These are phyloP conservation scores for Mallotus villosus DNA, from an alignment of 2,797 vertebrate species.

Conservation along the genomic window DNA sequence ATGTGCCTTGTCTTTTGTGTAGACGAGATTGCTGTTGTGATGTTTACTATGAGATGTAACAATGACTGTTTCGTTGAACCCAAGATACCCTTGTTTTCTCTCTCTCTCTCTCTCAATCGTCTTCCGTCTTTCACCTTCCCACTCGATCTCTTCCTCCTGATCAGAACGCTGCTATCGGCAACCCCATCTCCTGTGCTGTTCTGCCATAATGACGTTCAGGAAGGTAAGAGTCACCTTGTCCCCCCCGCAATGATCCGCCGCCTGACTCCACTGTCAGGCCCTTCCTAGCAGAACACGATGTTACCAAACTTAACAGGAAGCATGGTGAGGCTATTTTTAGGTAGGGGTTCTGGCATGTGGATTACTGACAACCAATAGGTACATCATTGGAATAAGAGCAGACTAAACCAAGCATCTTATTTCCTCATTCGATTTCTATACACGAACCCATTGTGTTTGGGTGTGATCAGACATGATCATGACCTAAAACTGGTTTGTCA, in stretches of 20 bases:
- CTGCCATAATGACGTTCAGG: conserved; percentile 94
- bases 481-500: too few species aligned
- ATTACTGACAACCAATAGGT: neutral
- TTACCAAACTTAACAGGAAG: conserved; percentile 24
- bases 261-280: conserved; percentile 4
- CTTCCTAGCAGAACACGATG: conserved; percentile 11
- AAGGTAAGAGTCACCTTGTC: conserved; percentile 78
- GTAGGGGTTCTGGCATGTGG: conserved; percentile 18
- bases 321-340: conserved; percentile 33
- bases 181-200: conserved; percentile 91
- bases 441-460: too few species aligned
- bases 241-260: conserved; percentile 19
- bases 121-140: neutral
- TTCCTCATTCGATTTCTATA: too few species aligned
- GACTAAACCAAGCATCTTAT: too few species aligned
- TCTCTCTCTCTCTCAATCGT: neutral
- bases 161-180: conserved; percentile 79
- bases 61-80: too few species aligned
- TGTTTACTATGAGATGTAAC: conserved; percentile 2
- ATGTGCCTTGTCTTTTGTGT: too few species aligned
- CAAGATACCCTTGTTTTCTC: neutral
- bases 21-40: too few species aligned
- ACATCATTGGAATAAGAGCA: too few species aligned
- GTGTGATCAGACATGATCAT: too few species aligned
- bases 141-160: neutral